phyloP scores from a whole-genome alignment of 2,113 vertebrate genomes.

The Leucoraja erinaceus region DNA sequence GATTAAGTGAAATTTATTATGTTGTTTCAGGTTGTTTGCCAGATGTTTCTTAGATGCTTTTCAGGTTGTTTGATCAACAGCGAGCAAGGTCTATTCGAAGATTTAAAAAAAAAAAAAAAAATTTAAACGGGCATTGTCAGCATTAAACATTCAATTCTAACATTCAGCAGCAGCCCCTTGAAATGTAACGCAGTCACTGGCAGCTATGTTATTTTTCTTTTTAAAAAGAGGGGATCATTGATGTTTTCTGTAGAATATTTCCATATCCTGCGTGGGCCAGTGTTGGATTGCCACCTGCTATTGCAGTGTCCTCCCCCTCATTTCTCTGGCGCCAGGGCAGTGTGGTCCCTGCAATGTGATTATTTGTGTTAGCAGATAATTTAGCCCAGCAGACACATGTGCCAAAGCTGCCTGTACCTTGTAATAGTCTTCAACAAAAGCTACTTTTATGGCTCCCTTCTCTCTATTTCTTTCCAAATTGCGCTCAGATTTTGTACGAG shows the following conservation, averaged over 20 bases:
- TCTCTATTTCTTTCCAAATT: conserved; percentile 39
- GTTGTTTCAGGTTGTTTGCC: conserved; percentile 54
- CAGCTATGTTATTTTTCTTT: conserved; percentile 45
- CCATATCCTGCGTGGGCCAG: conserved; percentile 44
- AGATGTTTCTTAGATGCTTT: conserved; percentile 62
- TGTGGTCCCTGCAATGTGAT: conserved; percentile 58
- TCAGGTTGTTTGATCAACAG: conserved; percentile 47
- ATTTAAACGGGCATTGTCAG: conserved; percentile 46
- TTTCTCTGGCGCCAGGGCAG: conserved; percentile 50
- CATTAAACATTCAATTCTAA: conserved; percentile 48
- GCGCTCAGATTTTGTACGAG: conserved; percentile 24
- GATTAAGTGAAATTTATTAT: conserved; percentile 44
- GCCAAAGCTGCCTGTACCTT: conserved; percentile 51
- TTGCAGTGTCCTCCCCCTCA: conserved; percentile 37
- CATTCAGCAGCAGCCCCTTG: conserved; percentile 50
- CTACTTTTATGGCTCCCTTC: conserved; percentile 38
- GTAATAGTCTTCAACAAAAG: conserved; percentile 52
- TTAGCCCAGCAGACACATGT: conserved; percentile 56
- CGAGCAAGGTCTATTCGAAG: conserved; percentile 11
- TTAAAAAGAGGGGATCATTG: conserved; percentile 43
- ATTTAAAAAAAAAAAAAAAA: conserved; percentile 55
- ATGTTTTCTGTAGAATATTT: conserved; percentile 37
- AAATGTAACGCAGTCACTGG: conserved; percentile 55
- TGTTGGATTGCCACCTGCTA: conserved; percentile 52
- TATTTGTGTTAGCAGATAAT: conserved; percentile 69